Percentiles rank a stretch among this genome's conserved stretches.
phyloP scores from a whole-genome alignment of 2,797 vertebrate genomes.

The Anguilla megastoma region DNA sequence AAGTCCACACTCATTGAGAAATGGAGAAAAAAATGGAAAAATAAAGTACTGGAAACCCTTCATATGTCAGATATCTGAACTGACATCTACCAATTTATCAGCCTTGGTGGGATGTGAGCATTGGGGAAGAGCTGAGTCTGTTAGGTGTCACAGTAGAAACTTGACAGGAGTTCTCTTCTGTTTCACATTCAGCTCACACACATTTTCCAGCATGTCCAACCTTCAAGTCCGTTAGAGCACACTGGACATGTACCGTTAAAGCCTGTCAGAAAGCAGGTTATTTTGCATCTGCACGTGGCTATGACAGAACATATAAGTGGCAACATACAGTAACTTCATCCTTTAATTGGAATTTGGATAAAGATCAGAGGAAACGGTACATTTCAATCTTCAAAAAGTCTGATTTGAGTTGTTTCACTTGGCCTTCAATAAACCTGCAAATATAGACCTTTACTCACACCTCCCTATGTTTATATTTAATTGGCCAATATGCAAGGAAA shows the following conservation, averaged over 20 bases:
- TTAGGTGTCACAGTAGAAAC: conserved; percentile 20
- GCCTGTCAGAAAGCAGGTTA: not conserved
- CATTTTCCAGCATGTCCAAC: not conserved
- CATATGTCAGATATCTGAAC: conserved; percentile 33
- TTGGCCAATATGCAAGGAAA: not conserved
- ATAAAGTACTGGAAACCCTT: conserved; percentile 24
- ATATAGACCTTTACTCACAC: not conserved
- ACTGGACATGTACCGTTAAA: not conserved
- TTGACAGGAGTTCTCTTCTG: not conserved
- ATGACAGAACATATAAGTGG: not conserved
- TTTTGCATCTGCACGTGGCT: not conserved
- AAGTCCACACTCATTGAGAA: not conserved
- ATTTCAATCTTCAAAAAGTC: not conserved
- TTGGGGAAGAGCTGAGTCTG: conserved; percentile 19
- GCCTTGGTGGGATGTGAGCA: conserved; percentile 23
- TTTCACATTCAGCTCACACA: conserved; percentile 21
- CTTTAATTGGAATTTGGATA: not conserved
- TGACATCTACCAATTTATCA: conserved; percentile 37
- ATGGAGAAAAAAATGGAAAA: conserved; percentile 22
- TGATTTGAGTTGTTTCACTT: not conserved
- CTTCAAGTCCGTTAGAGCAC: not conserved
- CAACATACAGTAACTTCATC: too few relatives aligned
- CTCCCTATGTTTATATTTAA: not conserved
- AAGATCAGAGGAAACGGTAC: not conserved
- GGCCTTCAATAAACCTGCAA: not conserved